Percentiles rank a stretch among this genome's conserved stretches.
phyloP scores from a whole-genome alignment of 1,140 invertebrate species.

The Lordiphosa stackelbergi region DNA sequence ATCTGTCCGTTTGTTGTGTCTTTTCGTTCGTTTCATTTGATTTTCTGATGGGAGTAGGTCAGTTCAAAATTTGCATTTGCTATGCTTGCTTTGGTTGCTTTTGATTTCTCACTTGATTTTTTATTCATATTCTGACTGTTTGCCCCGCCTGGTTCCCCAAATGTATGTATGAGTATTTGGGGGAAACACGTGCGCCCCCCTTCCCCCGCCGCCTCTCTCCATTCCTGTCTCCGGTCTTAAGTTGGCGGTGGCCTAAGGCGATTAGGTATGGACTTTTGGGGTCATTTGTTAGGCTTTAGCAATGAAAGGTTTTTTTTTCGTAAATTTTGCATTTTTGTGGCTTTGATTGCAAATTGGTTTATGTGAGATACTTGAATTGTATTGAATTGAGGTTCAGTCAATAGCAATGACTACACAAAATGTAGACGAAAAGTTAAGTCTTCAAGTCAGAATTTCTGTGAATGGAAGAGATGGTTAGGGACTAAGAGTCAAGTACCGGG shows the following conservation, averaged over 20 bases:
- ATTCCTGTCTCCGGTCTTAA: not conserved
- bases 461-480: too few species aligned
- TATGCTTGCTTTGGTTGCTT: constrained; percentile 44
- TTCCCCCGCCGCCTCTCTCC: not conserved
- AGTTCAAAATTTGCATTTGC: constrained; percentile 72
- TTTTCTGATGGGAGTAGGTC: constrained; percentile 73
- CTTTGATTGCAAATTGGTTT: constrained; percentile 7
- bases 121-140: constrained; percentile 66
- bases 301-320: constrained; percentile 11
- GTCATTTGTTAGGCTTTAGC: constrained; percentile 40
- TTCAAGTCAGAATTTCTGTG: too few species aligned
- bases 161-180: constrained; percentile 11
- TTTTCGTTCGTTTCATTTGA: constrained; percentile 31
- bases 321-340: constrained; percentile 7
- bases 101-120: constrained; percentile 68
- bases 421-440: too few species aligned
- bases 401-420: too few species aligned
- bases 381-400: too few species aligned
- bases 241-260: constrained; percentile 32
- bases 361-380: too few species aligned
- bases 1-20: not conserved
- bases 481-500: too few species aligned
- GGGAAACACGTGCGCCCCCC: constrained; percentile 23
- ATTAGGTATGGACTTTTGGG: constrained; percentile 33
- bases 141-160: constrained; percentile 27